Conservation (phyloP, 2,888 invertebrate genomes). For the Stenurella melanura region DNA sequence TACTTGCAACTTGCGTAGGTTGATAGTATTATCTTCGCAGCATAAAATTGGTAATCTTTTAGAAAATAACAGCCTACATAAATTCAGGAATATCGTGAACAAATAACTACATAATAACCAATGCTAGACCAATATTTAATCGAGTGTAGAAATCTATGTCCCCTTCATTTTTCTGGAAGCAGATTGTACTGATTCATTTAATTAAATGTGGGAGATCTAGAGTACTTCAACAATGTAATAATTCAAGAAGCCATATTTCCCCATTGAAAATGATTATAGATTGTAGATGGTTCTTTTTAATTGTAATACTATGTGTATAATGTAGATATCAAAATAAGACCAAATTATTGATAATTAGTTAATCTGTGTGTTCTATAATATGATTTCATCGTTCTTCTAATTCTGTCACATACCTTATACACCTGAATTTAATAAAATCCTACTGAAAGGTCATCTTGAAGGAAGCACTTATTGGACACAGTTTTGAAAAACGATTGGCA, state of each 20-base stretch:
- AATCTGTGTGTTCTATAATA: no score
- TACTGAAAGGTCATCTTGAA: no score
- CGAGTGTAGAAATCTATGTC: not conserved
- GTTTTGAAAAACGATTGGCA: no score
- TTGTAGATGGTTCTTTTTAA: not conserved
- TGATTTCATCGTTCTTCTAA: no score
- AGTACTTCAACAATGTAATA: not conserved
- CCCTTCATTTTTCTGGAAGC: not conserved
- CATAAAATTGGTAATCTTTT: no score
- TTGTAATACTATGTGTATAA: not conserved
- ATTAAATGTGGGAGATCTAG: constrained; percentile 12
- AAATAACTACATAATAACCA: not conserved
- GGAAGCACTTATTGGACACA: no score
- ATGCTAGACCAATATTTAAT: not conserved
- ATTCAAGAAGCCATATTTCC: not conserved
- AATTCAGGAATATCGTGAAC: not conserved
- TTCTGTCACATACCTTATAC: no score
- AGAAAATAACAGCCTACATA: no score
- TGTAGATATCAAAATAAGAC: not conserved
- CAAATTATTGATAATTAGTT: no score
- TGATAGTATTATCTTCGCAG: no score
- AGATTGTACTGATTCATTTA: constrained; percentile 23
- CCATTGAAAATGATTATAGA: not conserved
- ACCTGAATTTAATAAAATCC: no score
- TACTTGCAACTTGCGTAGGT: no score